These are phyloP conservation scores for Eremophila alpestris DNA, from an alignment of 2,797 vertebrate species.

Conservation along the genomic window DNA sequence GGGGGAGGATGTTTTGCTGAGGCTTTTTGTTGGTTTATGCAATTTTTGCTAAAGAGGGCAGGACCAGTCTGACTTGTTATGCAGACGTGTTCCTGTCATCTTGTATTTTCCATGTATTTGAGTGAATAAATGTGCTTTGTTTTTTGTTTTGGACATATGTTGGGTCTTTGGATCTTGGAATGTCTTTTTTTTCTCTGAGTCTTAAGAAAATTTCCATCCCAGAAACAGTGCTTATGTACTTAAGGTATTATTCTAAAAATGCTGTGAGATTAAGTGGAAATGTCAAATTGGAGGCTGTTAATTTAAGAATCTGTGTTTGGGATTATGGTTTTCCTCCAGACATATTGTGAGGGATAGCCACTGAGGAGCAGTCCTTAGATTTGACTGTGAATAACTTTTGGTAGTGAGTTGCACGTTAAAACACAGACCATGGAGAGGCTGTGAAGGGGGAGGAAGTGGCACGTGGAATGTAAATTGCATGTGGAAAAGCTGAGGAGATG, in stretches of 20 bases:
- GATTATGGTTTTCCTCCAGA: neutral
- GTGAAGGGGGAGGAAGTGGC: neutral
- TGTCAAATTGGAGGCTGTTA: neutral
- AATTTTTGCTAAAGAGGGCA: neutral
- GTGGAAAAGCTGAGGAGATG: neutral
- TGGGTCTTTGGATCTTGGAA: neutral
- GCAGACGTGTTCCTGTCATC: neutral
- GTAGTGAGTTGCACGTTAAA: neutral
- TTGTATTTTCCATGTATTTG: neutral
- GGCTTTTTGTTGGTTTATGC: neutral
- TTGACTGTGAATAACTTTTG: neutral
- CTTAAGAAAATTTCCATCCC: neutral
- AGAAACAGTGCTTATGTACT: neutral
- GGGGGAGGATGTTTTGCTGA: neutral
- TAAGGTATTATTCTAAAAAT: neutral
- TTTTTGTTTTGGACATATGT: constrained; percentile 12
- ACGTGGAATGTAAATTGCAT: neutral
- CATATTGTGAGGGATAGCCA: neutral
- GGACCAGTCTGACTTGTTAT: neutral
- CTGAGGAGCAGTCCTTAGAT: neutral
- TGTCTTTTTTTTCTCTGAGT: neutral
- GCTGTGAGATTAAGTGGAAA: neutral
- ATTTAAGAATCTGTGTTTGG: neutral
- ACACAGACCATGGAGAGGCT: neutral
- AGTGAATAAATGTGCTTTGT: neutral